Percentiles rank a stretch among this genome's conserved stretches.
phyloP scores from a whole-genome alignment of 2,888 invertebrate species.

The Ennomos quercinarius region DNA sequence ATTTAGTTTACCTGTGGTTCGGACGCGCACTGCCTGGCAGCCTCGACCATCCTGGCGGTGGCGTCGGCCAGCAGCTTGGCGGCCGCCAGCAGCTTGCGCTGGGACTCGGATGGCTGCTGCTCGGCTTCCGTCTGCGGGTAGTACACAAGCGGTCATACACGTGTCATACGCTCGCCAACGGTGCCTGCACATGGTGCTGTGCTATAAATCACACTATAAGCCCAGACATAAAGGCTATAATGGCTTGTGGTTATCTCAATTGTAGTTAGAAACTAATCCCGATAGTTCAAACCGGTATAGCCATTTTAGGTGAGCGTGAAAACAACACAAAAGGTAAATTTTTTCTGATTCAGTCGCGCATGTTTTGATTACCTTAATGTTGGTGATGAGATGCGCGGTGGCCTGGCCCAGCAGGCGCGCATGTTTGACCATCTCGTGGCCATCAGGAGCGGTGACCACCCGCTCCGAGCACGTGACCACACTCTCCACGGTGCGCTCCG shows the following conservation, averaged over 20 bases:
- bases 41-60: conserved; percentile 98
- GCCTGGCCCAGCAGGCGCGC: conserved; percentile 96
- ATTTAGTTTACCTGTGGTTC: conserved; percentile 85
- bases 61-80: conserved; percentile 98
- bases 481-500: conserved; percentile 94
- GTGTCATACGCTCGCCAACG: too few relatives aligned
- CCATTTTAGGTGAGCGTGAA: too few relatives aligned
- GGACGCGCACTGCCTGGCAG: conserved; percentile 96
- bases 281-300: too few relatives aligned
- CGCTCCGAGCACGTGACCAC: conserved; percentile 96
- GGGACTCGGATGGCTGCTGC: conserved; percentile 93
- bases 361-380: conserved; percentile 95
- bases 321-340: too few relatives aligned
- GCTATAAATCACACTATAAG: too few relatives aligned
- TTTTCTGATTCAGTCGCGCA: too few relatives aligned
- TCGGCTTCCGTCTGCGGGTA: conserved; percentile 92
- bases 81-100: conserved; percentile 95
- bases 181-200: too few relatives aligned
- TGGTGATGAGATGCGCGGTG: conserved; percentile 96
- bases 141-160: too few relatives aligned
- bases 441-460: conserved; percentile 93
- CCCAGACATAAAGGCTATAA: too few relatives aligned
- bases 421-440: conserved; percentile 97
- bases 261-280: too few relatives aligned
- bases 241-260: too few relatives aligned